Percentiles rank a stretch among this genome's conserved stretches.
phyloP scores from a whole-genome alignment of 2,113 vertebrate species.

The Neodon shergylaensis region DNA sequence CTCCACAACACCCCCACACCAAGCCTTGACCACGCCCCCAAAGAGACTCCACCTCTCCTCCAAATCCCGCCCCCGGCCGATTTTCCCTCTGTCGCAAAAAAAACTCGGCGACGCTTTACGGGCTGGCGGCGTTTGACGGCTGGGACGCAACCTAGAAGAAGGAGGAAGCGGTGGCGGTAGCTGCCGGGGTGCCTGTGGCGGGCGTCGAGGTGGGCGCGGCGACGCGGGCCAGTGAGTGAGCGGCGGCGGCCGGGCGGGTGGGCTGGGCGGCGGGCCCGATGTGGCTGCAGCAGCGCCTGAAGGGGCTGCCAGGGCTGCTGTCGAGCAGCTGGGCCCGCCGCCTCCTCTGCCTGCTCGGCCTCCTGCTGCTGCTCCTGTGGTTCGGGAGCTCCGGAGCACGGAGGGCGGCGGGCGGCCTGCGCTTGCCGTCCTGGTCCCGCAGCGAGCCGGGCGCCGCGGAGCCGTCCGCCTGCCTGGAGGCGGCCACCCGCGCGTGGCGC shows the following conservation, averaged over 20 bases:
- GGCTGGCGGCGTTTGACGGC: conserved; percentile 65
- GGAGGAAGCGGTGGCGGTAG: not conserved
- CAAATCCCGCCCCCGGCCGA: not conserved
- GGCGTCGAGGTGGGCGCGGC: not conserved
- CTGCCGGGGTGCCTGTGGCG: not conserved
- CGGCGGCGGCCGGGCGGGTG: conserved; percentile 55
- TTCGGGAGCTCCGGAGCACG: conserved; percentile 87
- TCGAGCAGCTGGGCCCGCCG: conserved; percentile 96
- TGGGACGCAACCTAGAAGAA: conserved; percentile 37
- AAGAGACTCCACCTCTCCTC: not conserved
- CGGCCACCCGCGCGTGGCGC: conserved; percentile 90
- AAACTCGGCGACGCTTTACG: conserved; percentile 30
- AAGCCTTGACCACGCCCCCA: rapidly evolving
- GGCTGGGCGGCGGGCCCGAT: conserved; percentile 79
- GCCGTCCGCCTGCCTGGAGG: conserved; percentile 86
- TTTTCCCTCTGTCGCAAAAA: conserved; percentile 68
- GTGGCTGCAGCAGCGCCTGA: conserved; percentile 97
- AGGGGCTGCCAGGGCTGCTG: conserved; percentile 94
- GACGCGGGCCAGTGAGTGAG: conserved; percentile 15
- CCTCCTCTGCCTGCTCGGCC: conserved; percentile 87
- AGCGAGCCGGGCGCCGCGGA: conserved; percentile 85
- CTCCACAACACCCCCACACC: too few relatives aligned
- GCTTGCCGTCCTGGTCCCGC: conserved; percentile 83
- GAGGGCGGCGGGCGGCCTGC: conserved; percentile 77
- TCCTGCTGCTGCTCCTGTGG: conserved; percentile 93